Conservation (phyloP, 2,113 vertebrate genomes). For the Paedocypris sp. region DNA sequence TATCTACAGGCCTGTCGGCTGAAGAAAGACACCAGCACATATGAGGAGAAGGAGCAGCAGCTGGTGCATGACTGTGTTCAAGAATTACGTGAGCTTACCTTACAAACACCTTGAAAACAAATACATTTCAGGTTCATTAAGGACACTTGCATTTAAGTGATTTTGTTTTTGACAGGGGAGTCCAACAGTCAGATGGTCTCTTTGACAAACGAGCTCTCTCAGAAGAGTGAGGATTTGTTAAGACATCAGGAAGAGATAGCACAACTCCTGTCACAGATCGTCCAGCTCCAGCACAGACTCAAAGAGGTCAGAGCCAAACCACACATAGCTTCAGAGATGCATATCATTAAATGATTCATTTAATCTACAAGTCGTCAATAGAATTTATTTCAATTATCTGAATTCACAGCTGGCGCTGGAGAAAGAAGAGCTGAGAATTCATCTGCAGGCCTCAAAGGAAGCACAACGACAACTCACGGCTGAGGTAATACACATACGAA, state of each 20-base stretch:
- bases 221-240: slow-evolving; percentile 80
- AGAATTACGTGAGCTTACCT: slow-evolving; percentile 79
- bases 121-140: too few relatives aligned
- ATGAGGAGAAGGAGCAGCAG: slow-evolving; percentile 92
- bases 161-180: slow-evolving; percentile 66
- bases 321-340: neutral
- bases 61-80: slow-evolving; percentile 92
- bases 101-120: neutral
- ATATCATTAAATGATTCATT: too few relatives aligned
- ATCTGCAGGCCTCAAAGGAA: slow-evolving; percentile 93
- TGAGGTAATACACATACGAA: slow-evolving; percentile 63
- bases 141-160: too few relatives aligned
- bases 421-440: slow-evolving; percentile 92
- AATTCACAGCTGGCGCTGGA: slow-evolving; percentile 77
- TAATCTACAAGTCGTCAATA: too few relatives aligned
- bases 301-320: slow-evolving; percentile 64
- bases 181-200: slow-evolving; percentile 85
- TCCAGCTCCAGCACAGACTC: slow-evolving; percentile 84
- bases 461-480: slow-evolving; percentile 88
- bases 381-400: too few relatives aligned
- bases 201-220: slow-evolving; percentile 79
- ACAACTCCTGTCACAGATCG: slow-evolving; percentile 84
- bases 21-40: slow-evolving; percentile 86
- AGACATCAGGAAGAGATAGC: slow-evolving; percentile 92
- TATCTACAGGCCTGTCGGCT: slow-evolving; percentile 74